phyloP scores from a whole-genome alignment of 2,797 vertebrate species.

The Platalea minor region DNA sequence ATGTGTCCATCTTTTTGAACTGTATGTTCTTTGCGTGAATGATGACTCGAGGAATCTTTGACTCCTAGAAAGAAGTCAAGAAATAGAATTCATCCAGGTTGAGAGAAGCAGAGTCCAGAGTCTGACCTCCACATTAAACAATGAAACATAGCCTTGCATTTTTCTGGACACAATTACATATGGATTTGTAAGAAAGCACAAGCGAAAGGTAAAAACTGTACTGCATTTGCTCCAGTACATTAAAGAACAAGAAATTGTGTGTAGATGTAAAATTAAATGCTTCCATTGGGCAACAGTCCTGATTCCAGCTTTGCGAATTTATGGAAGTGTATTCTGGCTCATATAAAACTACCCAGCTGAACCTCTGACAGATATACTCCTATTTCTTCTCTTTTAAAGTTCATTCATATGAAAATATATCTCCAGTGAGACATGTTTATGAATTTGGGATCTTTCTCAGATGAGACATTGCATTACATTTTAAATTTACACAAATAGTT shows the following conservation, averaged over 20 bases:
- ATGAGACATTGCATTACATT: background rate
- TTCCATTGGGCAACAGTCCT: conserved; percentile 36
- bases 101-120: background rate
- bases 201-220: background rate
- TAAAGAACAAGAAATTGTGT: background rate
- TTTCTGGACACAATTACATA: background rate
- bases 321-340: conserved; percentile 45
- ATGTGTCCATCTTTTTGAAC: background rate
- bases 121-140: background rate
- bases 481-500: conserved; percentile 14
- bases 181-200: background rate
- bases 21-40: background rate
- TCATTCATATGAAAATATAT: background rate
- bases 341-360: background rate
- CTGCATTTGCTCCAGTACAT: background rate
- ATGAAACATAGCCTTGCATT: background rate
- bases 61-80: background rate
- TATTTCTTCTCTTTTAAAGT: conserved; percentile 18
- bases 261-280: conserved; percentile 45
- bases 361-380: conserved; percentile 2
- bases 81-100: background rate
- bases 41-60: background rate
- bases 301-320: conserved; percentile 27
- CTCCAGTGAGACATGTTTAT: conserved; percentile 17
- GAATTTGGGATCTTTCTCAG: background rate